Evolutionary conservation across 2,888 invertebrate genomes (phyloP).

Genomic region (Eupithecia inturbata): DNA sequence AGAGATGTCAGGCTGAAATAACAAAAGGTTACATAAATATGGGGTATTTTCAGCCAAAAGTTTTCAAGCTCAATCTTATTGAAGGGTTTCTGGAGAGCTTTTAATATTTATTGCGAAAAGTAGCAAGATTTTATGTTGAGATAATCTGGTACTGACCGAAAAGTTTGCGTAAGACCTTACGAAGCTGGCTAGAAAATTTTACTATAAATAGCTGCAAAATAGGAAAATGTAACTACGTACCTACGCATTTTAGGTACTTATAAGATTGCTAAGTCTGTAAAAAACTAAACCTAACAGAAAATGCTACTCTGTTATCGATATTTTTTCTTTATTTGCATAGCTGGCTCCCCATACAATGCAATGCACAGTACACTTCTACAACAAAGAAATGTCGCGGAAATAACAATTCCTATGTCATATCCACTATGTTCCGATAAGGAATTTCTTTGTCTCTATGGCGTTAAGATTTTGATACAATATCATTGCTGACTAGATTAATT

Average conservation of each 20-base stretch:
- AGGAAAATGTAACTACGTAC: not conserved
- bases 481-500: not conserved
- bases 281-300: not conserved
- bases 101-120: not conserved
- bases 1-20: conserved; percentile 63
- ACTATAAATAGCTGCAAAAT: not conserved
- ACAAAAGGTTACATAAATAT: conserved; percentile 65
- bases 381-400: conserved; percentile 29
- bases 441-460: not conserved
- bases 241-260: not conserved
- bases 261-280: not conserved
- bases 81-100: not conserved
- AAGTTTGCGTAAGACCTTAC: not conserved
- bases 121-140: not conserved
- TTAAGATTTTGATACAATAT: not conserved
- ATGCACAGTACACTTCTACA: conserved; percentile 2
- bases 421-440: not conserved
- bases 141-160: not conserved
- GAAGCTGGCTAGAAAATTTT: not conserved
- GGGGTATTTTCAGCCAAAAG: conserved; percentile 47
- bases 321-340: conserved; percentile 33
- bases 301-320: conserved; percentile 3
- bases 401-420: conserved; percentile 20
- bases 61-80: conserved; percentile 15
- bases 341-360: conserved; percentile 26